Evolutionary conservation across 2,888 invertebrate species (phyloP), one percentile per base, ranked within the genome.

Genomic region (Ochropacha duplaris): DNA sequence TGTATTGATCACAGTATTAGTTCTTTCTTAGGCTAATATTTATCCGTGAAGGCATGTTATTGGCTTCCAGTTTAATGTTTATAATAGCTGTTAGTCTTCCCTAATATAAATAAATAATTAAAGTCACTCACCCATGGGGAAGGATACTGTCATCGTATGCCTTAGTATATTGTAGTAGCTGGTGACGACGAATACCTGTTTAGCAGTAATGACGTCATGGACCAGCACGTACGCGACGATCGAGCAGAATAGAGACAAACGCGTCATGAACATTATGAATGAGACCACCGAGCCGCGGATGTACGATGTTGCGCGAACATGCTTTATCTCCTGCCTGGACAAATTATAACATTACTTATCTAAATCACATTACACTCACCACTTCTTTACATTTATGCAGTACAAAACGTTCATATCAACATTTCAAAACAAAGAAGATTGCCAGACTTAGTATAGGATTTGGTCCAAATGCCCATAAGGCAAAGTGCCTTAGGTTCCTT

Each of bases 151-250:
- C 95, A 98, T 96, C 14, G 97, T 96, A 71, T 96, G 95, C 36
- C 97, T 94, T 59, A 98, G 90, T 57, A 97, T 96, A 76, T 97
- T 97, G 90, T 97, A 98, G 82, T 98, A 96, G 9, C 98, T 96
- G n/a, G 97, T 96, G 54, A 98, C 94, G 59, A 98, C 96, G 87
- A 98, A 98, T 16, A 97, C 96, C 79, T 92, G 90, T 79, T 98
- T 97, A 4, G 99, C 96, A 5, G 95, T 96, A 67, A 98, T 94
- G 70, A 94, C 85, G 69, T 96, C 90, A 22, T 96, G 96, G 5
- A 95, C 90, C 55, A 96, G 87, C 26, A 96, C 95, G 81, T 95
- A 97, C 1, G 96, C 94, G 44, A 98, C 91, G 59, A 99, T 95
- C 22, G 97, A 97, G 65, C 96, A 94, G 85, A 98, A 97, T 55